phyloP scores from a whole-genome alignment of 64 coral and sea anemone genomes.

The Trachythela sp. region DNA sequence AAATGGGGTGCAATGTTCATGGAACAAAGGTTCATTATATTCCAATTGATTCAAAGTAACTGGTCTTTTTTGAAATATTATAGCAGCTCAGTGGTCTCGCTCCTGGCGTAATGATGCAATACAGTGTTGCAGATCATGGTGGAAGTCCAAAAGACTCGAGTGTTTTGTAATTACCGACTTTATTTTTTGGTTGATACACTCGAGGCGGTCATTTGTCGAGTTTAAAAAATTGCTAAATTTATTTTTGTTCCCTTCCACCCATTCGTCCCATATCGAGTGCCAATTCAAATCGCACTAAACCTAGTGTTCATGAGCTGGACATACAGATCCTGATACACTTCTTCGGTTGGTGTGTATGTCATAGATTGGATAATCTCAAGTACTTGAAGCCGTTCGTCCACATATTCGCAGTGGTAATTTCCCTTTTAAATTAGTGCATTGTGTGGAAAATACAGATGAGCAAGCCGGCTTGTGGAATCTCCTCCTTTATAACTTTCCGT shows the following conservation, averaged over 20 bases:
- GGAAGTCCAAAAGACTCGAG: conserved; percentile 1
- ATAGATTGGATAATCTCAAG: conserved; percentile 39
- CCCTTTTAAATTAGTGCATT: conserved; percentile 12
- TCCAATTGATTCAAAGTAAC: background rate
- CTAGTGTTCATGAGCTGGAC: conserved; percentile 11
- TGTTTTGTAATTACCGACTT: conserved; percentile 25
- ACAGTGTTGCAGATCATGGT: background rate
- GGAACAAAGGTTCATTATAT: background rate
- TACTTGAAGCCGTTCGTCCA: conserved; percentile 35
- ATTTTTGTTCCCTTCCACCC: conserved; percentile 31
- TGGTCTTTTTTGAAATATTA: conserved; percentile 37
- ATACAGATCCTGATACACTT: background rate
- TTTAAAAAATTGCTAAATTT: conserved; percentile 25
- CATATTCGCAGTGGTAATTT: conserved; percentile 52
- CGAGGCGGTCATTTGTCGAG: conserved; percentile 41
- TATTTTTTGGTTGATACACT: conserved; percentile 50
- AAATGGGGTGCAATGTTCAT: background rate
- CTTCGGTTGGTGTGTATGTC: conserved; percentile 34
- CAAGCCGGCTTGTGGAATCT: background rate
- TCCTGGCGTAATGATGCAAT: conserved; percentile 17
- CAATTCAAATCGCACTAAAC: conserved; percentile 32
- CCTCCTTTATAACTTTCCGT: background rate
- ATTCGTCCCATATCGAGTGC: conserved; percentile 33
- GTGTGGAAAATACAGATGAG: conserved; percentile 53
- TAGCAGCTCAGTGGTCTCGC: conserved; percentile 27